Conservation (phyloP, 53 echinoderm and acorn worm genomes). For the Crossaster papposus region DNA sequence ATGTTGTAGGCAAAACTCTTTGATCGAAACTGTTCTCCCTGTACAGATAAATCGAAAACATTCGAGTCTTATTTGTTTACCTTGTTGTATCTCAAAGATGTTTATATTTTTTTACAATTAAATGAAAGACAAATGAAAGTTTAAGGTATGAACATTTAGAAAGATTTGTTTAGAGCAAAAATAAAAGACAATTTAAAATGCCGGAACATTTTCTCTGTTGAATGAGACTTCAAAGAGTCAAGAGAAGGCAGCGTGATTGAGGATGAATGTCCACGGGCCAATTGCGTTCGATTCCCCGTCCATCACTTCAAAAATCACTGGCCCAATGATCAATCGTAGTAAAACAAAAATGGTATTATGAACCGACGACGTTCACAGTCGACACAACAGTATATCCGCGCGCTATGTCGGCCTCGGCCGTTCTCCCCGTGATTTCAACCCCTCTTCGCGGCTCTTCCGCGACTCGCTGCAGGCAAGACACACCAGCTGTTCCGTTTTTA, state of each 20-base stretch:
- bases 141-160: not conserved
- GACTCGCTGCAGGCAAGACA: conserved; percentile 46
- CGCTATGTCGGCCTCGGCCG: conserved; percentile 4
- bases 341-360: not conserved
- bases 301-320: conserved; percentile 39
- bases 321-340: conserved; percentile 29
- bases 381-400: conserved; percentile 1
- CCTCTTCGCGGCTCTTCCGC: not conserved
- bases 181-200: not conserved
- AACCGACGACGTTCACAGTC: not conserved
- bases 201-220: not conserved
- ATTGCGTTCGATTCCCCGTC: conserved; percentile 49
- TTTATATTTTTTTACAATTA: too few relatives aligned
- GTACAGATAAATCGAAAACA: not conserved
- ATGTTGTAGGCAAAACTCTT: not conserved
- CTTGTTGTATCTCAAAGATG: too few relatives aligned
- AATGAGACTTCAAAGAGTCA: not conserved
- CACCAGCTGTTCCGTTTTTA: conserved; percentile 57
- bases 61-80: not conserved
- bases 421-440: conserved; percentile 14
- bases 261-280: conserved; percentile 37
- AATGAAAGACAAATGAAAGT: too few relatives aligned
- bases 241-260: conserved; percentile 24
- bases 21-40: not conserved
- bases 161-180: not conserved